These are phyloP conservation scores for Petrosia ficiformis DNA, from an alignment of 37 sponge, comb jelly and placozoan genomes.

Conservation along the genomic window DNA sequence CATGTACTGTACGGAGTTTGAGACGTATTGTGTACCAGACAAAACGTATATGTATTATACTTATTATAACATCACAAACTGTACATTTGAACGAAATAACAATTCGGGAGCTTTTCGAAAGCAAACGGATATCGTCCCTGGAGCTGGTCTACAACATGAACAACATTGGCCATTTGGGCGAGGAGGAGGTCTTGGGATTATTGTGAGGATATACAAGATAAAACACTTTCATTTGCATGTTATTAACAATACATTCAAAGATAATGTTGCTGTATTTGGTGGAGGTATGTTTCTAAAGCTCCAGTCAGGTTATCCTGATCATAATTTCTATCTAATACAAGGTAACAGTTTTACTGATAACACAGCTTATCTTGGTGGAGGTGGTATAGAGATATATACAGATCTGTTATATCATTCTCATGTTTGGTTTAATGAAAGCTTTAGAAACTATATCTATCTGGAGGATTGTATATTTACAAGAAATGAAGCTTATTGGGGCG, in stretches of 20 bases:
- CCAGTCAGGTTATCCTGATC: background rate
- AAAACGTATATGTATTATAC: background rate
- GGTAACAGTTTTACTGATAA: background rate
- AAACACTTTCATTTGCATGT: background rate
- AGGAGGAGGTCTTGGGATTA: conserved; percentile 23
- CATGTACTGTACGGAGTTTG: background rate
- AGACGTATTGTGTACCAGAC: background rate
- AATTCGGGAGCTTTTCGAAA: conserved; percentile 1
- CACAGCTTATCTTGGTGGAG: conserved; percentile 6
- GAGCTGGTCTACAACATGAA: background rate
- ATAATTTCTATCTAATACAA: background rate
- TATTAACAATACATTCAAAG: background rate
- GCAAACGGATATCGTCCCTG: background rate
- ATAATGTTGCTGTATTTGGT: conserved; percentile 23
- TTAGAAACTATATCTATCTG: background rate
- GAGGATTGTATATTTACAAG: background rate
- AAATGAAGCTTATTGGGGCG: conserved; percentile 11
- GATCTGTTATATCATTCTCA: background rate
- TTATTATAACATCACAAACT: conserved; percentile 1
- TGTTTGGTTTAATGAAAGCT: background rate
- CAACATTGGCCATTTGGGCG: conserved; percentile 22
- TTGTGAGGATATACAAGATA: background rate
- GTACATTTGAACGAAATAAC: conserved; percentile 6
- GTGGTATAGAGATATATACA: conserved; percentile 4
- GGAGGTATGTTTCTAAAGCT: conserved; percentile 20